Evolutionary conservation across 2,888 invertebrate species (phyloP), one percentile per base, ranked within the genome.

Genomic region (Ennomos fuscantarius): DNA sequence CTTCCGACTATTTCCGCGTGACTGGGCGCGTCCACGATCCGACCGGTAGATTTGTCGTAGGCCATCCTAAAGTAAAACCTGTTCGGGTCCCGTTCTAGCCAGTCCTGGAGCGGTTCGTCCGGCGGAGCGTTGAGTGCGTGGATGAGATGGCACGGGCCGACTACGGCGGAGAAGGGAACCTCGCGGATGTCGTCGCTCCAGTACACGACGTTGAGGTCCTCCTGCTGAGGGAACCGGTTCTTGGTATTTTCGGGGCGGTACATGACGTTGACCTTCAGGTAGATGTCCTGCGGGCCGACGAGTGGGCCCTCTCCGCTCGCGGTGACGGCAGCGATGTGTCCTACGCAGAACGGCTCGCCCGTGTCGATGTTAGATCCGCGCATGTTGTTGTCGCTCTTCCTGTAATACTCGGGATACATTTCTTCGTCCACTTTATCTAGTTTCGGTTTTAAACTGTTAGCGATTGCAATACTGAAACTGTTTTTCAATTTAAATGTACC

Each of bases 381-480:
- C 15, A 95, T 81, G 63, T 92, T 93, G 63, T 95, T 95, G 10
- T 94, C 93, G 41, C 93, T 94, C 84, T 97, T 97, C 54, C 97
- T 92, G 79, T 97, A 97, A 71, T 94, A 95, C 81, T 97, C 97
- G 0, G 97, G 95, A 76, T 96, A 97, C 34, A 95, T 78, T n/a
- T 94, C 93, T 78, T 96, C 96, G 81, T 97, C 95, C 1, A 95
- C 93, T 66, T 93, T 87, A 49, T 92, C 92, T 46, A 86, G 66
- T 73, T 88, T 91, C 0, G 72, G 63, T 71, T 84, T 89, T 10
- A 66, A 60, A 42, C 60, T 75, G 37, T 66, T 72, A 32, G 64
- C 70, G 9, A 60, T 57, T 50, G 60, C 37, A 15, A 62, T 68
- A 15, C 60, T 69, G 11, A 74, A 62, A 55, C 66, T 86, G 60